Evolutionary conservation across 1,140 invertebrate species (phyloP), one percentile per base, ranked within the genome.

Genomic region (Thaumatotibia leucotreta): DNA sequence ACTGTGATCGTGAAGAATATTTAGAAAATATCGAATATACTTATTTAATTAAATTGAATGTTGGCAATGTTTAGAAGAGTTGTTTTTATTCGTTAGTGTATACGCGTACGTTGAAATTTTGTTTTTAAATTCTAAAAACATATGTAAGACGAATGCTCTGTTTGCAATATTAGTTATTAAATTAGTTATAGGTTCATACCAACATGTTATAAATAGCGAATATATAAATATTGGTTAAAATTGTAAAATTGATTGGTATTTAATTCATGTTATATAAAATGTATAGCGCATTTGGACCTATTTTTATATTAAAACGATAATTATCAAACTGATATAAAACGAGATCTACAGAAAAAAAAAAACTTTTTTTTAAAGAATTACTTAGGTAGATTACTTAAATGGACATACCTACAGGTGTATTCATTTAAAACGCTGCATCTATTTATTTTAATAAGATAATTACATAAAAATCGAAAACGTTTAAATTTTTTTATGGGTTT

Each of bases 51-150:
- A 65, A 39, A 45, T 45, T 54, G 11, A 58, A 29, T 69, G 68
- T 69, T 69, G 64, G 68, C 49, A 39, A 61, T 31, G 61, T 63
- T 61, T 29, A 20, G 11, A 67, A 58, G 62, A 58, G 50, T 63
- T 49, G 64, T 66, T 66, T 62, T 39, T 52, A 33, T 61, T 52
- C 14, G 50, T 63, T 45, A 33, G 23, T 62, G 29, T 4, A 64
- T 61, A 63, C 14, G 14, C 11, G 61, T 45, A 8, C 39, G 17
- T 32, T 45, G 52, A 49, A 58, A 22, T 4, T 61, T 45, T 29
- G 52, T 58, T 29, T 58, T 27, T 0, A 58, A 58, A 58, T 58
- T 58, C 24, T 58, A 58, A 58, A 58, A 27, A 11, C 23, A 45
- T 45, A 45, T 20, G 9, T 24, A 24, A 27, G 24, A 22, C 27